Evolutionary conservation across 2,888 invertebrate species (phyloP).

Genomic region (Trypoxylon attenuatum): DNA sequence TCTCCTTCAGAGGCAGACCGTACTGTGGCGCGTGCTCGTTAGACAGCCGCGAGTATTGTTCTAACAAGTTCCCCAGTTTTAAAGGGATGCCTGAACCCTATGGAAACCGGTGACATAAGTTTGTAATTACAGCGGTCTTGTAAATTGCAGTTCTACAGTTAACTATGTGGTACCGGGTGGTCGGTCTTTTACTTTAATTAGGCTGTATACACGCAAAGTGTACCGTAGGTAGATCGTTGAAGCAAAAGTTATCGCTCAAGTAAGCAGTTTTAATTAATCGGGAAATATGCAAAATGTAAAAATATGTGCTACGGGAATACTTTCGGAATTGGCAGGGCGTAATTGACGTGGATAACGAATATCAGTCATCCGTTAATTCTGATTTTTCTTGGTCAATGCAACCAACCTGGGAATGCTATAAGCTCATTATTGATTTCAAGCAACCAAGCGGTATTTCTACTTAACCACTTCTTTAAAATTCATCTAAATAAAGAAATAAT

Average conservation of each 20-base stretch:
- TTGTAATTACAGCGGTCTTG: slow-evolving; percentile 14
- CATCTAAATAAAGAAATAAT: no score
- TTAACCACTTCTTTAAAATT: no score
- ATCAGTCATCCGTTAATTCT: slow-evolving; percentile 7
- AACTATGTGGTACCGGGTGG: not conserved
- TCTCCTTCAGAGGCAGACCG: no score
- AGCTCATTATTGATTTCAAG: no score
- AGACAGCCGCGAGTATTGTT: not conserved
- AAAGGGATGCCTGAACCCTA: not conserved
- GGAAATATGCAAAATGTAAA: not conserved
- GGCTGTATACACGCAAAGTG: not conserved
- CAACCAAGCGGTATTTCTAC: no score
- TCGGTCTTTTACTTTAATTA: slow-evolving; percentile 32
- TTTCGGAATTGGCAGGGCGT: not conserved
- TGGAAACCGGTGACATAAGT: not conserved
- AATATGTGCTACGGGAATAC: not conserved
- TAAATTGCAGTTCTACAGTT: slow-evolving; percentile 7
- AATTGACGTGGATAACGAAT: slow-evolving; percentile 12
- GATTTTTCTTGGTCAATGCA: no score
- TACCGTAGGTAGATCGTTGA: not conserved
- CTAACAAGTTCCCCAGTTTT: not conserved
- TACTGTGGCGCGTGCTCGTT: no score
- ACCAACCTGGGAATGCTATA: no score
- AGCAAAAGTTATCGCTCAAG: not conserved
- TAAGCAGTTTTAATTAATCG: slow-evolving; percentile 27